Evolutionary conservation across 2,888 invertebrate genomes (phyloP), one percentile per base, ranked within the genome.

Genomic region (Aquatica leii): DNA sequence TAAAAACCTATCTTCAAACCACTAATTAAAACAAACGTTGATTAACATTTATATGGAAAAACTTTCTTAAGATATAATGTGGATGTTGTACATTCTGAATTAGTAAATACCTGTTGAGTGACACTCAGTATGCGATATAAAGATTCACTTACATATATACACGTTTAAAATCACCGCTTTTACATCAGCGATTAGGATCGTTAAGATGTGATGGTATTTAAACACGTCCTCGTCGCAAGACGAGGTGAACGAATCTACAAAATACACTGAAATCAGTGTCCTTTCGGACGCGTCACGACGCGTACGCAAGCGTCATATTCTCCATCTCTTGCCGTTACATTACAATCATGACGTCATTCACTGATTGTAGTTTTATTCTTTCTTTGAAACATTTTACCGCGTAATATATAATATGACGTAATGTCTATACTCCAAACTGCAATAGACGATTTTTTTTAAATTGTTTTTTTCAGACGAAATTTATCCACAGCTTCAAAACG

Each of bases 271-370:
- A 55, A 60, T 62, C 63, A 60, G 65, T 61, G 65, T 63, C 63
- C 60, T 61, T 41, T 53, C 55, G 31, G 61, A 46, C 58, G 48
- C 69, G 65, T 61, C 69, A 56, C 37, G 63, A 65, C 67, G 67
- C 69, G 59, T 67, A 69, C 69, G 69, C 69, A 67, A 65, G 69
- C 69, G 69, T 69, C 51, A 56, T 61, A 51, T 57, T 31, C 51
- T 61, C 58, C 56, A 59, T 64, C 58, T 53, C 52, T 43, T 54
- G 58, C 54, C 48, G 46, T 58, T 58, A 58, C 49, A 54, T 54
- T 59, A 63, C 40, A 15, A 37, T 31, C 20, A 24, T 63, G 63
- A 63, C 63, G 63, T 63, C 63, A 63, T 49, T 63, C 50, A 24
- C 12, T 15, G 21, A 50, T 61, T 61, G 61, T 55, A 61, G 49